Evolutionary conservation across 1,140 invertebrate species (phyloP), one percentile per base, ranked within the genome.

Genomic region (Zaprionus nigranus): DNA sequence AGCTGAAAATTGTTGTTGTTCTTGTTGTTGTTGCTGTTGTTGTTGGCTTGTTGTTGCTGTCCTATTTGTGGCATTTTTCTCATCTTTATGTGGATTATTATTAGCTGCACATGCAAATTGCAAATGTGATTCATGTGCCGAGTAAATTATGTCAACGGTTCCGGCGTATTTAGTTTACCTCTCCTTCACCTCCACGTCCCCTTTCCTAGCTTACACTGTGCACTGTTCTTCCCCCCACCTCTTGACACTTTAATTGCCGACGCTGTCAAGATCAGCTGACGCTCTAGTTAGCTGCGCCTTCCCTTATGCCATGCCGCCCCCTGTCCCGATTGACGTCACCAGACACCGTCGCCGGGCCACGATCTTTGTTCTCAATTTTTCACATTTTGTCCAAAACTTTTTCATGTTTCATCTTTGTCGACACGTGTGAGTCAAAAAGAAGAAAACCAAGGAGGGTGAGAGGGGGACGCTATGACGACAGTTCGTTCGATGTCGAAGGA

Each of bases 201-300:
- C 28, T 7, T 30, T 3, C 75, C 26, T 38, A 7, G 17, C 43
- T 4, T 15, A 7, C 40, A 17, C 40, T 46, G 6, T 38, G 65
- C 51, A 72, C 6, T 62, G 40, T 22, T 76, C 70, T 58, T 68
- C 77, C 30, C 30, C 22, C 66, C 63, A 34, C 40, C 38, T 11
- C 20, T 43, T 80, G 81, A 81, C 78, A 79, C 53, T 72, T 79
- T 84, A 90, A 88, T 90, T 84, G 85, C 74, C 81, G 79, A 75
- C 20, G 64, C 81, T 90, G 84, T 88, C 84, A 70, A 81, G 62
- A 73, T 59, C 84, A 84, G 81, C 68, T 85, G 82, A 71, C 70
- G 74, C 65, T 79, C 68, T 62, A 59, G 28, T 74, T 75, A 26
- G 22, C 13, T 63, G 75, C 71, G 24, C 7, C 40, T 11, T 43